Base-by-base conservation (phyloP, 2,888 invertebrate genomes). In the Lithophane semibrunnea region DNA sequence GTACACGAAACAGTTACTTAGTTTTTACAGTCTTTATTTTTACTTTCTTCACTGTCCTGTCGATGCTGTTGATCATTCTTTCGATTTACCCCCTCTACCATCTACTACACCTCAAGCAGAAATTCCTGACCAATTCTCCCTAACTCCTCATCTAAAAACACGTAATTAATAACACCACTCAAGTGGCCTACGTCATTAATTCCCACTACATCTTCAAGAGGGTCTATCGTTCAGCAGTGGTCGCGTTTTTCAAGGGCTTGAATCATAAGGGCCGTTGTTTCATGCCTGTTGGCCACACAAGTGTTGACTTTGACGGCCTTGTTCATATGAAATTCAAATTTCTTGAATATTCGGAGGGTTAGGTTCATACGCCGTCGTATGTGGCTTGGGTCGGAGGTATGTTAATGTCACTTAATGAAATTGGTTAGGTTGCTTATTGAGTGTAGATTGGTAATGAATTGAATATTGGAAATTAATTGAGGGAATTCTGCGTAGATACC, bases 251-350 rank as follows among this genome's bases (percentile, higher is more conserved):
- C 86, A 86, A 89, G 86, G 81, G 85, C 77, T 71, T 86, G 86
- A 85, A 89, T 89, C 88, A 88, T 70, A 82, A 89, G 89, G 82
- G 73, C 73, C 83, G 87, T 89, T 90, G 90, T 91, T 89, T 90
- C 86, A 88, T 87, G 89, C 73, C 75, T 66, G 77, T 86, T 88
- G 84, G 73, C 72, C 72, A 72, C 73, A 83, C 79, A 73, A 90
- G 90, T 91, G 89, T 89, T 89, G 87, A 80, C 83, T 83, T 88
- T 86, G 87, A 83, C 82, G 76, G 56, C 56, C 73, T 56, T 77
- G 82, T 86, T 87, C 81, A 88, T 90, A 91, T 91, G 90, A 90
- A 91, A 85, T 91, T 89, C 86, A 90, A 90, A 90, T 91, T 81
- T 79, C 72, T 75, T 72, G 73, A 76, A 68, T 73, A 86, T 82